Evolutionary conservation across 2,113 vertebrate genomes (phyloP).

Genomic region (Thunnus thynnus): DNA sequence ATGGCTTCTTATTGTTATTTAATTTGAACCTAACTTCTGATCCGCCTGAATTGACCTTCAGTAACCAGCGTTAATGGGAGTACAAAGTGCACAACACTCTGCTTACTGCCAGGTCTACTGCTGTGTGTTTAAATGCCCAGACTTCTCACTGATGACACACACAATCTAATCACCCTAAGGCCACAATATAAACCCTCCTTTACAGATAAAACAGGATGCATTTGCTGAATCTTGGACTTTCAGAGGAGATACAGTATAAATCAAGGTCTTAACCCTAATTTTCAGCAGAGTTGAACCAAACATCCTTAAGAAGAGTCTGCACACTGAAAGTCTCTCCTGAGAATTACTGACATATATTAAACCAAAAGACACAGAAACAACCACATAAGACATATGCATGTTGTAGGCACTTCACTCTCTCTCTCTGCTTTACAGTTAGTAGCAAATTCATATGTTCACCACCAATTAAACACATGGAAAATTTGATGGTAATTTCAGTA

Average conservation of each 20-base stretch:
- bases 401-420: not conserved
- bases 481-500: no score
- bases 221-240: not conserved
- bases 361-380: not conserved
- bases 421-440: not conserved
- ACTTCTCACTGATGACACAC: constrained; percentile 18
- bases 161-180: not conserved
- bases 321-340: no score
- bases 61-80: not conserved
- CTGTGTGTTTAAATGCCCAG: not conserved
- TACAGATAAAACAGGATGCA: not conserved
- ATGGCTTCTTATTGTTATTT: not conserved
- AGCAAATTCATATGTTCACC: not conserved
- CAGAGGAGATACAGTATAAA: not conserved
- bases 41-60: not conserved
- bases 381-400: not conserved
- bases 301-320: no score
- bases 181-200: not conserved
- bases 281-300: not conserved
- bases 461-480: no score
- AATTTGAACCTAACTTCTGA: not conserved
- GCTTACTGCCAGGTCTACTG: not conserved
- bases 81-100: not conserved
- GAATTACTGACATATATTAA: no score
- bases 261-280: not conserved